Base-by-base conservation (phyloP, 1,140 invertebrate species). In the Globodera rostochiensis region DNA sequence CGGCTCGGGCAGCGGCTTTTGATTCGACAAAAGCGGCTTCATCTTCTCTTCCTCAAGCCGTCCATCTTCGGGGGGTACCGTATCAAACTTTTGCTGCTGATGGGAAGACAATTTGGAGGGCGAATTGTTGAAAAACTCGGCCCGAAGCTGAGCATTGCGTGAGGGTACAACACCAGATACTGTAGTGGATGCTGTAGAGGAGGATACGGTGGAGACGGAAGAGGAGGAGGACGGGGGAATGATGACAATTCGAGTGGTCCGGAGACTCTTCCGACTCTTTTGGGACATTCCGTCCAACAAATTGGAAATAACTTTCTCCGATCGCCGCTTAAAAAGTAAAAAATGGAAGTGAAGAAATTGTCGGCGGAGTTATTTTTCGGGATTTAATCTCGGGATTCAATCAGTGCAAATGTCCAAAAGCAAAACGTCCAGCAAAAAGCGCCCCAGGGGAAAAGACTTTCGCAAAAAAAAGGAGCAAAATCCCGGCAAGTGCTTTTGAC, bases 201-300 rank as follows among this genome's bases (percentile, higher is more conserved):
- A 50, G 75, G 69, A 69, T 36, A 78, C 66, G 64, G 21, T 69
- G 77, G 77, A 78, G 21, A n/a, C 46, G 66, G 77, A 78, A 49
- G 74, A 77, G 25, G 60, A 69, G 1, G 76, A 77, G 7, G 76
- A 78, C 13, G 77, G 60, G 6, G 77, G 77, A 45, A 78, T 64
- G 13, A 69, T 78, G 60, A 78, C 64, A 50, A 78, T 47, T 21
- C 70, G 66, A 71, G 69, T 71, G 69, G 25, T 2, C 13, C 69
- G 46, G 36, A 13, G 57, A 64, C 57, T 11, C 2, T 15, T 11
- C 5, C 19, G 57, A 19, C 11, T 6, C 19, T 19, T 64, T 64
- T 64, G 57, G 15, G 57, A 19, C 6, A 15, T 1, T 11, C 36
- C 25, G 25, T 25, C 25, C 25, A 25, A 25, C 25, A 25, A 25